Percentiles rank a stretch among this genome's conserved stretches.
These are phyloP conservation scores for Ephialtes manifestator DNA, from an alignment of 2,888 invertebrate species.

Conservation along the genomic window DNA sequence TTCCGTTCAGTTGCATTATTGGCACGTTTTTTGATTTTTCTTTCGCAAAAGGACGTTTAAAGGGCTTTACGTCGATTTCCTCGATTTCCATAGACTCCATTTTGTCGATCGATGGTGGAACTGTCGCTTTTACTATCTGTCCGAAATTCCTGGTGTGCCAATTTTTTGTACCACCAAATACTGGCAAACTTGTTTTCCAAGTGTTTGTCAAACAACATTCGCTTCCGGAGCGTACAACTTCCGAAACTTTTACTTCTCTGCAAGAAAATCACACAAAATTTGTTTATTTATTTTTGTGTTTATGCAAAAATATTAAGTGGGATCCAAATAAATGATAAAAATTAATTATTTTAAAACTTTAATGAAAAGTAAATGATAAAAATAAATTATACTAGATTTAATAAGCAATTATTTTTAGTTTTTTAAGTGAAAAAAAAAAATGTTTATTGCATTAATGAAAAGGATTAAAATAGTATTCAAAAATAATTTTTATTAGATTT, in stretches of 20 bases:
- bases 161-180: constrained; percentile 36
- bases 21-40: constrained; percentile 35
- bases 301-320: too few species aligned
- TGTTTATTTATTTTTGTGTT: neutral
- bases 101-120: constrained; percentile 1
- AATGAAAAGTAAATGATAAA: too few species aligned
- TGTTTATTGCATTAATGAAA: too few species aligned
- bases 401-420: too few species aligned
- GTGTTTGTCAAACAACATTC: constrained; percentile 56
- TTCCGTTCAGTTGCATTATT: constrained; percentile 55
- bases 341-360: too few species aligned
- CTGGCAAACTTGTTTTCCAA: constrained; percentile 68
- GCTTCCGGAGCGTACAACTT: constrained; percentile 52
- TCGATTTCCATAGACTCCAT: constrained; percentile 70
- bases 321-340: too few species aligned
- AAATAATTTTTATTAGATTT: too few species aligned
- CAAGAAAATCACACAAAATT: neutral
- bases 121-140: constrained; percentile 29
- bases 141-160: constrained; percentile 53
- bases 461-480: too few species aligned
- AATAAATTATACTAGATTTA: too few species aligned
- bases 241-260: constrained; percentile 70
- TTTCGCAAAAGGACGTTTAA: neutral
- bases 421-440: too few species aligned
- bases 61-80: constrained; percentile 47